Conservation (phyloP, 1,140 invertebrate genomes). For the Orius insidiosus region DNA sequence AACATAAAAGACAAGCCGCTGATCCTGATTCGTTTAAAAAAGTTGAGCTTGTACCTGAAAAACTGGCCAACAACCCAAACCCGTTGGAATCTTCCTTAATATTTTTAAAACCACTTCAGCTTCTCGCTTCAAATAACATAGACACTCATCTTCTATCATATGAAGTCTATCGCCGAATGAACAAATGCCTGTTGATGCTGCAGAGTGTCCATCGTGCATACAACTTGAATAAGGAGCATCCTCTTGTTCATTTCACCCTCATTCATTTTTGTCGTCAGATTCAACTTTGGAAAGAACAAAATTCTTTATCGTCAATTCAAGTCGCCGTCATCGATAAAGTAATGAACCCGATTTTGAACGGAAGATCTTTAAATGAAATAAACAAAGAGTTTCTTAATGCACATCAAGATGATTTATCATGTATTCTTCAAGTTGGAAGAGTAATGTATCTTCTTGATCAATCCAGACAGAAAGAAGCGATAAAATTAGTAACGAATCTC, state of each 20-base stretch:
- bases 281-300: constrained; percentile 18
- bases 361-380: constrained; percentile 40
- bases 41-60: constrained; percentile 28
- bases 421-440: constrained; percentile 49
- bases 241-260: constrained; percentile 66
- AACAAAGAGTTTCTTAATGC: constrained; percentile 50
- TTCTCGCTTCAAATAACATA: constrained; percentile 63
- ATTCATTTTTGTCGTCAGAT: constrained; percentile 32
- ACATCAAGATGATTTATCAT: constrained; percentile 42
- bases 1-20: constrained; percentile 77
- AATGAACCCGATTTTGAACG: constrained; percentile 40
- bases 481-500: constrained; percentile 39
- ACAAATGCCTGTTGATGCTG: constrained; percentile 54
- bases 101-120: constrained; percentile 79
- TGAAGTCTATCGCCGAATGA: constrained; percentile 91
- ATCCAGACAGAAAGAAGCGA: constrained; percentile 34
- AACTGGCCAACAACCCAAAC: constrained; percentile 48
- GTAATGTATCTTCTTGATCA: constrained; percentile 43
- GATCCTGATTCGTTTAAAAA: constrained; percentile 43
- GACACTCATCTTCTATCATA: constrained; percentile 93
- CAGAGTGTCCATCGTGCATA: constrained; percentile 77
- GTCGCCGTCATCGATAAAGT: constrained; percentile 55
- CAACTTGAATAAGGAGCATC: constrained; percentile 49
- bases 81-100: constrained; percentile 85
- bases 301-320: constrained; percentile 38